Conservation (phyloP, 2,113 vertebrate species). For the Holacanthus passer region DNA sequence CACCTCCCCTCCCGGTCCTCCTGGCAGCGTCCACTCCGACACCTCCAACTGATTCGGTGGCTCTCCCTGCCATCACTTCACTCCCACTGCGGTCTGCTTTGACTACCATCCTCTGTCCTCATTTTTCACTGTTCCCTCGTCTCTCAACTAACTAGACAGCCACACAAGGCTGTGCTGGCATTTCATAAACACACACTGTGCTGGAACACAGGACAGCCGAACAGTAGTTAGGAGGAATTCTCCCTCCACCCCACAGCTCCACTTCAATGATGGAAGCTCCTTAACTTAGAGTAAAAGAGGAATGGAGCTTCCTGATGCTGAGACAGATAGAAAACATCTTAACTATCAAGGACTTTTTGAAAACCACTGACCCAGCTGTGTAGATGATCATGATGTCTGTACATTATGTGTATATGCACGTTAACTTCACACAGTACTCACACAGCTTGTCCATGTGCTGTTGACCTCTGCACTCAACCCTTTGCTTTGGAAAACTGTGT, state of each 20-base stretch:
- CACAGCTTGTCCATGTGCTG: constrained; percentile 73
- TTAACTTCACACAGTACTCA: constrained; percentile 76
- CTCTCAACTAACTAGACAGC: constrained; percentile 42
- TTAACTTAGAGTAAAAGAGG: constrained; percentile 40
- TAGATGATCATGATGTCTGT: constrained; percentile 77
- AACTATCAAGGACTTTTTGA: constrained; percentile 63
- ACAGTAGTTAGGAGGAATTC: constrained; percentile 51
- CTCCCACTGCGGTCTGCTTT: constrained; percentile 55
- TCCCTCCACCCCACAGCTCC: constrained; percentile 44
- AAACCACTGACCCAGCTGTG: constrained; percentile 76
- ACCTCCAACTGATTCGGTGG: constrained; percentile 86
- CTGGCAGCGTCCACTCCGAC: constrained; percentile 88
- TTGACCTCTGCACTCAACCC: constrained; percentile 73
- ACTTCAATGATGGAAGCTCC: constrained; percentile 45
- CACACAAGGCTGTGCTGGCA: constrained; percentile 46
- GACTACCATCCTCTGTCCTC: constrained; percentile 48
- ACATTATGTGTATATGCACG: constrained; percentile 81
- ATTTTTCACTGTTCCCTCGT: constrained; percentile 31
- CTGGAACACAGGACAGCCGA: constrained; percentile 76
- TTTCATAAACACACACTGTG: constrained; percentile 72
- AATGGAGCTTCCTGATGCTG: constrained; percentile 54
- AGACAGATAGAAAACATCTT: constrained; percentile 54
- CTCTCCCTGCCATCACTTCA: constrained; percentile 55
- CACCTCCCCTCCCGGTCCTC: constrained; percentile 85
- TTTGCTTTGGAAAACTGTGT: constrained; percentile 78